Percentiles rank a stretch among this genome's conserved stretches.
Conservation (phyloP, 1,140 invertebrate species). For the Diorhabda carinulata region DNA sequence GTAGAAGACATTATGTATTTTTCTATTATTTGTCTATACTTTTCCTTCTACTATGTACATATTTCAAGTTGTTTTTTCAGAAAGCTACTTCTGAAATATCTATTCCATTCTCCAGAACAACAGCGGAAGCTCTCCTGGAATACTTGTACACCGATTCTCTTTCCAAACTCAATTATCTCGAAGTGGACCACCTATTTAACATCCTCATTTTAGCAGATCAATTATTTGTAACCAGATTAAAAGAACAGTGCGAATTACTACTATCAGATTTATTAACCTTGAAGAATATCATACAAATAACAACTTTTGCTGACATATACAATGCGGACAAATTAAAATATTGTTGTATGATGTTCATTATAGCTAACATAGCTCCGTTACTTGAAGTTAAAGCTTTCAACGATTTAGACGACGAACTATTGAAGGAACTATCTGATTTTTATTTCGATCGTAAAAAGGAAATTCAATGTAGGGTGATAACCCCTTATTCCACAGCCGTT, state of each 20-base stretch:
- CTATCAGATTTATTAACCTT: conserved; percentile 59
- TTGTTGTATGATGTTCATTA: conserved; percentile 67
- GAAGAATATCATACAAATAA: conserved; percentile 65
- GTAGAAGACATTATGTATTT: background rate
- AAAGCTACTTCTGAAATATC: conserved; percentile 27
- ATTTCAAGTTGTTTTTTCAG: conserved; percentile 30
- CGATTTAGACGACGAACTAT: conserved; percentile 53
- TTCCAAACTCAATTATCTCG: conserved; percentile 52
- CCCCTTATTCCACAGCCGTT: conserved; percentile 58
- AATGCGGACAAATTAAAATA: conserved; percentile 64
- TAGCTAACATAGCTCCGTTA: conserved; percentile 62
- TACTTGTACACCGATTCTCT: conserved; percentile 66
- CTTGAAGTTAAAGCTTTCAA: conserved; percentile 62
- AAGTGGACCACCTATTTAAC: conserved; percentile 60
- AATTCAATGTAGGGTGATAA: conserved; percentile 57
- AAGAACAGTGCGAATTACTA: conserved; percentile 64
- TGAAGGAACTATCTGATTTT: conserved; percentile 59
- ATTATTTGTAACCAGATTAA: conserved; percentile 60
- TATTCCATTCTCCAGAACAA: conserved; percentile 35
- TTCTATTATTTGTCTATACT: background rate
- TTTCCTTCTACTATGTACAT: background rate
- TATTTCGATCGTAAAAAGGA: conserved; percentile 53
- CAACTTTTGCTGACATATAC: conserved; percentile 64
- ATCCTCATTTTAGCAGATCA: conserved; percentile 68
- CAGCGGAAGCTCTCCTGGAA: conserved; percentile 59